phyloP scores from a whole-genome alignment of 2,888 invertebrate genomes.

The Enoplolaimus lenunculus region DNA sequence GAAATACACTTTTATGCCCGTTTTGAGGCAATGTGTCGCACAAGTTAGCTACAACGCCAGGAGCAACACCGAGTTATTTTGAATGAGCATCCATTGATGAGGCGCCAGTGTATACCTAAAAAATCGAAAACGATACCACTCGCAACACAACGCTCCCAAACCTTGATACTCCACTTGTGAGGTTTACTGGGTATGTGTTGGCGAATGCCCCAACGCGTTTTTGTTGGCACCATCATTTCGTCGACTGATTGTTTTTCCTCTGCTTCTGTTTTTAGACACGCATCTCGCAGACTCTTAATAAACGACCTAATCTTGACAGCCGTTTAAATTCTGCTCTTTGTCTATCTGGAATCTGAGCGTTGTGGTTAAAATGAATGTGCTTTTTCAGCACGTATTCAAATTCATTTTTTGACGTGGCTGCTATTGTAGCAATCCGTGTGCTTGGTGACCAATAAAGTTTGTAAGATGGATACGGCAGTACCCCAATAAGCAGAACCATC shows the following conservation, averaged over 20 bases:
- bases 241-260: not conserved
- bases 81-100: not conserved
- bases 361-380: conserved; percentile 1
- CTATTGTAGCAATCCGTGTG: not conserved
- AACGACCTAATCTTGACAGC: not conserved
- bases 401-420: not conserved
- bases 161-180: not conserved
- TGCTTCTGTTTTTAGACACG: not conserved
- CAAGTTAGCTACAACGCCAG: not conserved
- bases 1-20: not conserved
- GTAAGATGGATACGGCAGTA: not conserved
- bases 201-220: not conserved
- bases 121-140: not conserved
- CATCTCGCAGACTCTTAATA: not conserved
- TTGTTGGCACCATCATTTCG: not conserved
- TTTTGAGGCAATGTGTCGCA: not conserved
- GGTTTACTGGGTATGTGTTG: not conserved
- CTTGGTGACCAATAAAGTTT: not conserved
- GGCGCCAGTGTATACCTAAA: not conserved
- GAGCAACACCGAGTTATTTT: not conserved
- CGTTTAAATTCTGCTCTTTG: not conserved
- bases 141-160: not conserved
- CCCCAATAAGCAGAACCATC: not conserved
- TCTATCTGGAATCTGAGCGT: not conserved
- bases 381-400: not conserved